These are phyloP conservation scores for Mesaphorura yosii DNA, from an alignment of 1,140 invertebrate species.

Conservation along the genomic window DNA sequence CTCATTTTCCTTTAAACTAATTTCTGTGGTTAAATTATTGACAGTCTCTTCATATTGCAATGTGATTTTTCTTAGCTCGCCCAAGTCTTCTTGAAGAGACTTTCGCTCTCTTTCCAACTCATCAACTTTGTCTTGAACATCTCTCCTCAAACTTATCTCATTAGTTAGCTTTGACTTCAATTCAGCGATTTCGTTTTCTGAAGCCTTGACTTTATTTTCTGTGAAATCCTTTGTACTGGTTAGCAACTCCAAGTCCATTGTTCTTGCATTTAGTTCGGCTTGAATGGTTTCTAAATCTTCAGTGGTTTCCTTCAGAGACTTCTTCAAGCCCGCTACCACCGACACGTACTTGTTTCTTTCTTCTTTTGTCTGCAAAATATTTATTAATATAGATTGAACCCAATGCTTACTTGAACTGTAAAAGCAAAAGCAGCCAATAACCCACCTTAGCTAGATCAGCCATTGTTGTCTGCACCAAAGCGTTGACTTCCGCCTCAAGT, in stretches of 20 bases:
- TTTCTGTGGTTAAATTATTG: constrained; percentile 19
- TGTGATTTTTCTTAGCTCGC: constrained; percentile 18
- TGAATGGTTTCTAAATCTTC: constrained; percentile 19
- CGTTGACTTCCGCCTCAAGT: constrained; percentile 13
- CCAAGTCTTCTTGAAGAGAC: constrained; percentile 10
- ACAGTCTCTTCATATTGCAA: constrained; percentile 27
- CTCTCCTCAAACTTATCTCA: constrained; percentile 11
- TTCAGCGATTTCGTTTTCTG: constrained; percentile 20
- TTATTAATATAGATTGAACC: no score
- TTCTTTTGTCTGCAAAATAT: constrained; percentile 20
- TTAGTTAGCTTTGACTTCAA: constrained; percentile 11
- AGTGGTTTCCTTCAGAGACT: constrained; percentile 7
- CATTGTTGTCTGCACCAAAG: constrained; percentile 17
- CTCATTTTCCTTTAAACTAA: constrained; percentile 28
- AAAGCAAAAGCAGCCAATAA: no score
- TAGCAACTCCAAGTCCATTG: constrained; percentile 16
- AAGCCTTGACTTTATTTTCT: not conserved
- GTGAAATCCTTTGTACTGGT: constrained; percentile 14
- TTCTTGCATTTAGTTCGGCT: not conserved
- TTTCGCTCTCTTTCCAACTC: constrained; percentile 2
- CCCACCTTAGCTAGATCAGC: no score
- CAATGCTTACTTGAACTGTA: no score
- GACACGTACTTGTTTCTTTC: constrained; percentile 19
- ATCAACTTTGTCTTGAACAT: constrained; percentile 1
- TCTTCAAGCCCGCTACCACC: constrained; percentile 11